These are phyloP conservation scores for Orientallactaga bullata DNA, from an alignment of 2,113 vertebrate species.

Conservation along the genomic window DNA sequence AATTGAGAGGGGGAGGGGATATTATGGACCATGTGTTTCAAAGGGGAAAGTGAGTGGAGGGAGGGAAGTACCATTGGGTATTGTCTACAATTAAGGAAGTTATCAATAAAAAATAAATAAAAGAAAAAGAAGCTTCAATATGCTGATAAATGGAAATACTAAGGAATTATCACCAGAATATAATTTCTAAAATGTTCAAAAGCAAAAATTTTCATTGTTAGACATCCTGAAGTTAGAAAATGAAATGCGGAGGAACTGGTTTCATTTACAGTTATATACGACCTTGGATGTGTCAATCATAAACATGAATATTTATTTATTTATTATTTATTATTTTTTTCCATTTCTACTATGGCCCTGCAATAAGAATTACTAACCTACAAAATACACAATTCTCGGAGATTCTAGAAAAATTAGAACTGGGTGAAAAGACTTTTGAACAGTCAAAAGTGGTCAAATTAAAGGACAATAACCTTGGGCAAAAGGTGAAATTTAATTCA, in stretches of 20 bases:
- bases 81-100: no score
- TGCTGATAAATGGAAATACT: neutral
- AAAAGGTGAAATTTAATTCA: slow-evolving; percentile 47
- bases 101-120: no score
- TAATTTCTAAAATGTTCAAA: neutral
- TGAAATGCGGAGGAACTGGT: neutral
- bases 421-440: neutral
- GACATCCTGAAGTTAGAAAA: neutral
- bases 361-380: neutral
- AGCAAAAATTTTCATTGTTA: neutral
- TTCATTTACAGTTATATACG: neutral
- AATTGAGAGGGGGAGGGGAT: no score
- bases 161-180: neutral
- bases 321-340: no score
- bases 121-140: slow-evolving; percentile 27
- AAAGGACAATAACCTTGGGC: neutral
- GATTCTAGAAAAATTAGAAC: slow-evolving; percentile 11
- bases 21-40: no score
- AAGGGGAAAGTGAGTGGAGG: no score
- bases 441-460: slow-evolving; percentile 18
- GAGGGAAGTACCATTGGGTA: no score
- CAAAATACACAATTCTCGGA: neutral
- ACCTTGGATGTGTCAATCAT: neutral
- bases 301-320: neutral
- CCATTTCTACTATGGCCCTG: neutral